phyloP scores from a whole-genome alignment of 2,113 vertebrate species.

The Alexandromys fortis region DNA sequence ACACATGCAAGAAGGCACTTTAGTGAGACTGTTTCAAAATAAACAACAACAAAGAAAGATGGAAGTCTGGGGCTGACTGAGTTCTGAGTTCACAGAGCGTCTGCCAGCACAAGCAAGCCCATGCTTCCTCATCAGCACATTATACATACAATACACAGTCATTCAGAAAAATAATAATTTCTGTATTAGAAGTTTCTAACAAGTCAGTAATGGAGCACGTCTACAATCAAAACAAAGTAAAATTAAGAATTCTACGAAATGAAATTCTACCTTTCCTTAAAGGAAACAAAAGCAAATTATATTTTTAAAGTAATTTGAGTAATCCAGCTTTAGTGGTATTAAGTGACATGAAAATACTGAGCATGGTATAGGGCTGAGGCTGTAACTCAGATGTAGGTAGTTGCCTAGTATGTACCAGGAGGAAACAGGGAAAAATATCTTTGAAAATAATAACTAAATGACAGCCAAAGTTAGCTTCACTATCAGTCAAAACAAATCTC shows the following conservation, averaged over 20 bases:
- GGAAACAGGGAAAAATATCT: background rate
- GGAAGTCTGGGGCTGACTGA: too few species aligned
- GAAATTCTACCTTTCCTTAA: conserved; percentile 6
- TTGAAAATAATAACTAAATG: conserved; percentile 10
- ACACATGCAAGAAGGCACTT: background rate
- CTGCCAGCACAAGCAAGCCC: background rate
- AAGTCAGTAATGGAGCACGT: conserved; percentile 15
- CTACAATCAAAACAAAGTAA: background rate
- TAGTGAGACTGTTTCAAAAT: background rate
- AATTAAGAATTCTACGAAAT: conserved; percentile 32
- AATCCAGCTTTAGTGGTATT: background rate
- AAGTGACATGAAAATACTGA: background rate
- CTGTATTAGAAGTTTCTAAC: background rate
- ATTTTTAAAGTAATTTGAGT: conserved; percentile 1
- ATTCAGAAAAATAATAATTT: background rate
- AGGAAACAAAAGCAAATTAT: background rate
- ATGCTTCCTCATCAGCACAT: background rate
- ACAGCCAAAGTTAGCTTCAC: background rate
- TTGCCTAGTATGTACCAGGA: background rate
- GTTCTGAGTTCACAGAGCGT: too few species aligned
- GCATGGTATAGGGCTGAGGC: background rate
- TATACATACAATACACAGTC: background rate
- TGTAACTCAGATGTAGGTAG: background rate
- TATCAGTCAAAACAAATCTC: conserved; percentile 6
- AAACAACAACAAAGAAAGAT: background rate